Evolutionary conservation across 2,113 vertebrate genomes (phyloP).

Genomic region (Narcine bancroftii): DNA sequence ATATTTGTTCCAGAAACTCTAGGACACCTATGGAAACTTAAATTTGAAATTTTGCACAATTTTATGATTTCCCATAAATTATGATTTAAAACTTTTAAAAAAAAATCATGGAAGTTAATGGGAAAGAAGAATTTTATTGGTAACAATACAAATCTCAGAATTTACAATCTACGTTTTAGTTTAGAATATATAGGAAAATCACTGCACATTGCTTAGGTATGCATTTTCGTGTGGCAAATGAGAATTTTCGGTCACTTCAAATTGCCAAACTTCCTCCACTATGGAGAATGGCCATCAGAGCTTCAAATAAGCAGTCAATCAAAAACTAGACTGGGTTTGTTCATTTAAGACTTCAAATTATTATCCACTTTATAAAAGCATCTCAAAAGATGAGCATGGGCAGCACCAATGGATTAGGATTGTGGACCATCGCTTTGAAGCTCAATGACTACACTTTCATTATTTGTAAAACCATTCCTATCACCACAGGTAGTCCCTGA

Average conservation of each 20-base stretch:
- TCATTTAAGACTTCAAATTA: background rate
- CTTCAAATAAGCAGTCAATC: background rate
- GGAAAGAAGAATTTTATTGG: background rate
- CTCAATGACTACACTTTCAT: background rate
- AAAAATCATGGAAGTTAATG: background rate
- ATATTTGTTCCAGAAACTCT: too few relatives aligned
- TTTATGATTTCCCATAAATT: too few relatives aligned
- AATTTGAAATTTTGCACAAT: background rate
- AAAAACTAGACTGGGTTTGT: background rate
- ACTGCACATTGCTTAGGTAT: background rate
- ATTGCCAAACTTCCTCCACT: background rate
- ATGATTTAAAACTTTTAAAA: too few relatives aligned
- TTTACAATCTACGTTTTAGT: background rate
- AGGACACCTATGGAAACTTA: background rate
- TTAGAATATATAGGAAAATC: too few relatives aligned
- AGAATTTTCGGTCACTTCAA: background rate
- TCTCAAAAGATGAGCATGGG: background rate
- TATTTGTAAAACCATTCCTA: background rate
- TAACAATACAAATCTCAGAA: background rate
- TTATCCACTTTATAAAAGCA: background rate
- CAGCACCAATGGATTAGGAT: background rate
- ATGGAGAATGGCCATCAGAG: background rate
- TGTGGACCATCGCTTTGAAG: background rate
- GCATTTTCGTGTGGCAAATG: background rate
- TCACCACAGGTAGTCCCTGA: too few relatives aligned